Percentiles rank a stretch among this genome's conserved stretches.
Evolutionary conservation across 2,888 invertebrate species (phyloP).

Genomic region (Andrena marginata): DNA sequence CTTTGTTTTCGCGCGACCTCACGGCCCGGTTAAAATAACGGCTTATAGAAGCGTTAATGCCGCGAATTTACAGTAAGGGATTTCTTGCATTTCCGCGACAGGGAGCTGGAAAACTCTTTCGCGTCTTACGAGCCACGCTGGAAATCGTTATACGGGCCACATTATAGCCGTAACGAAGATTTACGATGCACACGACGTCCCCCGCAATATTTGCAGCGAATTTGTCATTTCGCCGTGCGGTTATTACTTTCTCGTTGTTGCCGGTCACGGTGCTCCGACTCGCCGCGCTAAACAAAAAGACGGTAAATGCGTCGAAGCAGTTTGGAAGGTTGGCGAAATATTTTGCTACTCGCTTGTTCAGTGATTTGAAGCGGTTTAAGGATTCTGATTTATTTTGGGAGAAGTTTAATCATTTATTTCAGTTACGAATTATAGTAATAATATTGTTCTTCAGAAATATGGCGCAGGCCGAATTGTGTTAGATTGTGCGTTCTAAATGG

Average conservation of each 20-base stretch:
- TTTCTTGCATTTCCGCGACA: slow-evolving; percentile 33
- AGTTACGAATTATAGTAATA: neutral
- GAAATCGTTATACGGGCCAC: slow-evolving; percentile 59
- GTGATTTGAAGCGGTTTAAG: neutral
- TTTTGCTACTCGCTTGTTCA: neutral
- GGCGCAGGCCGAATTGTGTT: neutral
- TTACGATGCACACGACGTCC: slow-evolving; percentile 65
- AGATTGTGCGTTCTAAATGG: neutral
- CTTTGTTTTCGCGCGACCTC: slow-evolving; percentile 31
- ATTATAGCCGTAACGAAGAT: slow-evolving; percentile 66
- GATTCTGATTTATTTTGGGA: neutral
- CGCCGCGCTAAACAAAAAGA: slow-evolving; percentile 59
- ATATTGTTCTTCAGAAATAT: too few relatives aligned
- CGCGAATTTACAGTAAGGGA: slow-evolving; percentile 30
- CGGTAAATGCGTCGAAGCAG: slow-evolving; percentile 7
- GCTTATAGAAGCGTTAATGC: slow-evolving; percentile 25
- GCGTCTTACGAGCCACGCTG: slow-evolving; percentile 52
- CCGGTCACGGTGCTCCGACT: slow-evolving; percentile 41
- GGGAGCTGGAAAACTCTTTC: slow-evolving; percentile 51
- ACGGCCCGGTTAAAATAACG: slow-evolving; percentile 34
- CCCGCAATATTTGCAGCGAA: slow-evolving; percentile 72
- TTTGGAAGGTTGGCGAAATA: neutral
- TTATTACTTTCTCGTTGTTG: slow-evolving; percentile 74
- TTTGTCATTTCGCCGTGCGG: slow-evolving; percentile 73
- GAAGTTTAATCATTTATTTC: neutral